These are phyloP conservation scores for Oreotrochilus melanogaster DNA, from an alignment of 2,113 vertebrate genomes.

Conservation along the genomic window DNA sequence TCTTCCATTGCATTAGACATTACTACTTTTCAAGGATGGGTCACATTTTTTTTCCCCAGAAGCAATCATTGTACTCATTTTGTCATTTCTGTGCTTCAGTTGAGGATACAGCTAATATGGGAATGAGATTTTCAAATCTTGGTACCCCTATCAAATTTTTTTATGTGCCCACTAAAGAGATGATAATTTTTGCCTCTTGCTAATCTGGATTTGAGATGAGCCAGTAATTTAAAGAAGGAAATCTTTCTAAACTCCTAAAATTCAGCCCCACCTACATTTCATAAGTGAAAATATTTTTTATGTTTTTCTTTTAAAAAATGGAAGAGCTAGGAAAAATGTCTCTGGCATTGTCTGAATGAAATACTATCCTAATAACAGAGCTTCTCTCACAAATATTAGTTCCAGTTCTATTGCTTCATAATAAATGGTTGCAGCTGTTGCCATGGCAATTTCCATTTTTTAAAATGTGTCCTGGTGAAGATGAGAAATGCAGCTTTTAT, in stretches of 20 bases:
- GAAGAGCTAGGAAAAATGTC: constrained; percentile 20
- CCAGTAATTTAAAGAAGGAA: constrained; percentile 34
- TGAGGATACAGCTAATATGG: background rate
- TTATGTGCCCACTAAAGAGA: background rate
- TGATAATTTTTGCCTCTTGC: constrained; percentile 11
- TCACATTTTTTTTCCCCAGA: background rate
- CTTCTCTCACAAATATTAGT: constrained; percentile 71
- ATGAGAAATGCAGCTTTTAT: constrained; percentile 74
- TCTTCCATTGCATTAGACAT: background rate
- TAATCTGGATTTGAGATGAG: constrained; percentile 53
- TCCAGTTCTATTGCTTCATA: constrained; percentile 64
- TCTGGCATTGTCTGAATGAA: constrained; percentile 16
- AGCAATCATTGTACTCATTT: background rate
- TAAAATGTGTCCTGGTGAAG: constrained; percentile 66
- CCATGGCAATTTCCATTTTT: constrained; percentile 76
- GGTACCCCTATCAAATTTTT: background rate
- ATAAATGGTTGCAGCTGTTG: constrained; percentile 79
- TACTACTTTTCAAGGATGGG: background rate
- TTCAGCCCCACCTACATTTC: constrained; percentile 42
- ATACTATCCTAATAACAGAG: constrained; percentile 45
- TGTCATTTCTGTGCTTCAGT: background rate
- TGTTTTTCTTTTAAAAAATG: constrained; percentile 14
- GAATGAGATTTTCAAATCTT: background rate
- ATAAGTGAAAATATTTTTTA: constrained; percentile 36
- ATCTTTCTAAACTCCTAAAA: constrained; percentile 20